phyloP scores from a whole-genome alignment of 2,888 invertebrate genomes.

The Synergus itoensis region DNA sequence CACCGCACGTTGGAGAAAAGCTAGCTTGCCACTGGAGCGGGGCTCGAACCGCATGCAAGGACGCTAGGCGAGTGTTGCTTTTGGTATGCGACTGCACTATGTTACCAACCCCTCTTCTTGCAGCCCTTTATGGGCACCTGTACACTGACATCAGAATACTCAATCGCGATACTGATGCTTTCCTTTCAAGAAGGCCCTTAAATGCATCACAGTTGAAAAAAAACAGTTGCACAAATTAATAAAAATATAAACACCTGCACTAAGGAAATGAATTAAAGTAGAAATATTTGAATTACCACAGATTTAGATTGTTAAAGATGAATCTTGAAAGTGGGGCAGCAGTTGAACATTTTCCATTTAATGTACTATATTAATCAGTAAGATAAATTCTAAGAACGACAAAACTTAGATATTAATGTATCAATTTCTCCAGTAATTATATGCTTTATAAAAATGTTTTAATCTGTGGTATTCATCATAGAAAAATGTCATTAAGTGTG shows the following conservation, averaged over 20 bases:
- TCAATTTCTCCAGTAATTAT: not conserved
- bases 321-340: not conserved
- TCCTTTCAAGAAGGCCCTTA: not conserved
- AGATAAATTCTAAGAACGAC: no score
- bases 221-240: not conserved
- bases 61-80: slow-evolving; percentile 60
- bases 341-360: no score
- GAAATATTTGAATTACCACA: not conserved
- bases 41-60: slow-evolving; percentile 53
- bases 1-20: slow-evolving; percentile 44
- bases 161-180: not conserved
- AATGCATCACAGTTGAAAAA: not conserved
- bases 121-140: slow-evolving; percentile 4
- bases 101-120: slow-evolving; percentile 36
- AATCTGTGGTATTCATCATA: no score
- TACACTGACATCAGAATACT: not conserved
- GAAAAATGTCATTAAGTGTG: no score
- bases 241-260: not conserved
- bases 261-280: not conserved
- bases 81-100: slow-evolving; percentile 61
- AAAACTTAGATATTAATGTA: no score
- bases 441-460: no score
- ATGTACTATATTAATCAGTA: no score
- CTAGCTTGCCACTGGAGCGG: slow-evolving; percentile 50
- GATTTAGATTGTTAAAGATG: not conserved